phyloP scores from a whole-genome alignment of 2,113 vertebrate genomes.

The Motacilla alba region DNA sequence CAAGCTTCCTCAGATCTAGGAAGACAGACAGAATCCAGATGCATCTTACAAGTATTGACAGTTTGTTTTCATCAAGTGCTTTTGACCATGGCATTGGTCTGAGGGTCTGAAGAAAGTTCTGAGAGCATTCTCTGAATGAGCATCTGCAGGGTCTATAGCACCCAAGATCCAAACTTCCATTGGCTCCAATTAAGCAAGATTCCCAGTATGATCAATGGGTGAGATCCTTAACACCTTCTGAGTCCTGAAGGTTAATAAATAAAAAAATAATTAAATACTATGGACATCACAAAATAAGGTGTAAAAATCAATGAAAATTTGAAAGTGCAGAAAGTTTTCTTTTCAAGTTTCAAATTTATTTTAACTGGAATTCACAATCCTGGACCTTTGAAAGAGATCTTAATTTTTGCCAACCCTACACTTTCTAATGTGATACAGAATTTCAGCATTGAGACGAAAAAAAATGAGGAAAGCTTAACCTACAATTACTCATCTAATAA shows the following conservation, averaged over 20 bases:
- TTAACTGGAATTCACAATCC: neutral
- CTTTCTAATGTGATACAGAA: neutral
- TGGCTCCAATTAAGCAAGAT: neutral
- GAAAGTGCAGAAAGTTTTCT: neutral
- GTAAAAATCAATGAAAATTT: neutral
- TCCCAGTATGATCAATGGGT: neutral
- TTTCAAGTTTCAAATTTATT: neutral
- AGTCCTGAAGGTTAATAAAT: neutral
- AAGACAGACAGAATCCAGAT: neutral
- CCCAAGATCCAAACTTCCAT: neutral
- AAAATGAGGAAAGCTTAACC: neutral
- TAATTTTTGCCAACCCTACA: neutral
- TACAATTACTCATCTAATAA: conserved; percentile 25
- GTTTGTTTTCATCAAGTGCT: neutral
- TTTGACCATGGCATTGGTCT: neutral
- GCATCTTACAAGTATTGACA: neutral
- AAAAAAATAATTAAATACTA: neutral
- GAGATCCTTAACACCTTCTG: neutral
- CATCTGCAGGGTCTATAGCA: neutral
- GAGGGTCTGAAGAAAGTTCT: neutral
- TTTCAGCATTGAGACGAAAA: neutral
- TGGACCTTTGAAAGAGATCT: neutral
- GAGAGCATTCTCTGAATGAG: neutral
- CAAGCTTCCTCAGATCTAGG: neutral
- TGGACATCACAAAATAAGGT: fast-evolving